These are phyloP conservation scores for Hirtodrosophila trivittata DNA, from an alignment of 2,888 invertebrate species.

Conservation along the genomic window DNA sequence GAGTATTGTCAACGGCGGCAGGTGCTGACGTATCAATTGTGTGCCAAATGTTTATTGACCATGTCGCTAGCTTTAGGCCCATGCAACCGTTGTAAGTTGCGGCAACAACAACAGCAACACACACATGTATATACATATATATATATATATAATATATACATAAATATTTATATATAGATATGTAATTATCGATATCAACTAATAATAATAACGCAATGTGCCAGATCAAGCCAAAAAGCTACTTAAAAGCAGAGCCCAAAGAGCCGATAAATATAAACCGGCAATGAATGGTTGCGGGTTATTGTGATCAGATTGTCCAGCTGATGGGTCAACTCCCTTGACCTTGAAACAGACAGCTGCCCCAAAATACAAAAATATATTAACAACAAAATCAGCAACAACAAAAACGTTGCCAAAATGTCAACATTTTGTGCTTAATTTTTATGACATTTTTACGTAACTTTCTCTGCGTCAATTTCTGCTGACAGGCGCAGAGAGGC, in stretches of 20 bases:
- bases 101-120: slow-evolving; percentile 17
- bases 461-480: slow-evolving; percentile 59
- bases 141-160: slow-evolving; percentile 18
- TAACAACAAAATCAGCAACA: slow-evolving; percentile 9
- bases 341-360: slow-evolving; percentile 63
- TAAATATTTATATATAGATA: slow-evolving; percentile 41
- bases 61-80: slow-evolving; percentile 60
- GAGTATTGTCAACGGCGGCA: slow-evolving; percentile 72
- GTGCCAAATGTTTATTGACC: slow-evolving; percentile 81
- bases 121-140: neutral
- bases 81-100: slow-evolving; percentile 38
- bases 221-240: slow-evolving; percentile 32
- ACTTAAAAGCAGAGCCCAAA: neutral
- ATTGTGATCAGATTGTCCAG: slow-evolving; percentile 46
- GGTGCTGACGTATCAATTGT: slow-evolving; percentile 76
- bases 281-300: slow-evolving; percentile 33
- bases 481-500: slow-evolving; percentile 5
- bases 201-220: slow-evolving; percentile 40
- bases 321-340: slow-evolving; percentile 59
- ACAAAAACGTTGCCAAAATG: slow-evolving; percentile 34
- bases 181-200: slow-evolving; percentile 49
- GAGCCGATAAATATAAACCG: slow-evolving; percentile 41
- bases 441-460: slow-evolving; percentile 72
- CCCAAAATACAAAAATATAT: slow-evolving; percentile 35
- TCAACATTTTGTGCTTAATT: slow-evolving; percentile 54